Conservation (phyloP, 23 tunicate species). For the Phallusia fumigata region DNA sequence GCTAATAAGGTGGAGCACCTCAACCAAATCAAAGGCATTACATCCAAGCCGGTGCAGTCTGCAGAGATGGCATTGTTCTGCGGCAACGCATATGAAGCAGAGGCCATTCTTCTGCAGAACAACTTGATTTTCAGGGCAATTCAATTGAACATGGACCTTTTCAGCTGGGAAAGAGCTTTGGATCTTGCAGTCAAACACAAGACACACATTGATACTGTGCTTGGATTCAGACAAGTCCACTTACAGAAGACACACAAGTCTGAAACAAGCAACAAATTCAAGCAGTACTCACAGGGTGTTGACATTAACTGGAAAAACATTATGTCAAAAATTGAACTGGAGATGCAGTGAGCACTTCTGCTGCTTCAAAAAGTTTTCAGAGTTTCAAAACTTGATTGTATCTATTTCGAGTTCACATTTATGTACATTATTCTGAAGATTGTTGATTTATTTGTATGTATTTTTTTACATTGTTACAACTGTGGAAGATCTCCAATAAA, state of each 20-base stretch:
- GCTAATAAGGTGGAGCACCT: conserved; percentile 86
- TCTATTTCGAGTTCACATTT: background rate
- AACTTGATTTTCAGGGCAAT: conserved; percentile 71
- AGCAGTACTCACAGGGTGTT: conserved; percentile 63
- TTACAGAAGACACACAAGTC: conserved; percentile 49
- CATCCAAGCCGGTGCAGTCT: conserved; percentile 53
- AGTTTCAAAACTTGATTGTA: background rate
- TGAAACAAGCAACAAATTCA: conserved; percentile 68
- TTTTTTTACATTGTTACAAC: background rate
- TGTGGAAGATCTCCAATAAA: background rate
- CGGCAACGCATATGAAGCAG: conserved; percentile 75
- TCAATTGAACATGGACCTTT: conserved; percentile 75
- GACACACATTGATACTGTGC: conserved; percentile 94
- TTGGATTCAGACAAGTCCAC: conserved; percentile 70
- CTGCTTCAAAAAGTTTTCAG: no score
- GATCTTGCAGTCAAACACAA: conserved; percentile 88
- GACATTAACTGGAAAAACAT: conserved; percentile 55
- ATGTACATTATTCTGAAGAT: background rate
- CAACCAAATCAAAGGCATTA: conserved; percentile 57
- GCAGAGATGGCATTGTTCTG: conserved; percentile 79
- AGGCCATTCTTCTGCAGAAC: conserved; percentile 63
- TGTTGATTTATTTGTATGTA: background rate
- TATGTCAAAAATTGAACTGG: conserved; percentile 64
- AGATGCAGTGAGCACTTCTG: background rate
- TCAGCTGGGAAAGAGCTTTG: conserved; percentile 86